Base-by-base conservation (phyloP, 2,797 vertebrate species). In the Huso huso region DNA sequence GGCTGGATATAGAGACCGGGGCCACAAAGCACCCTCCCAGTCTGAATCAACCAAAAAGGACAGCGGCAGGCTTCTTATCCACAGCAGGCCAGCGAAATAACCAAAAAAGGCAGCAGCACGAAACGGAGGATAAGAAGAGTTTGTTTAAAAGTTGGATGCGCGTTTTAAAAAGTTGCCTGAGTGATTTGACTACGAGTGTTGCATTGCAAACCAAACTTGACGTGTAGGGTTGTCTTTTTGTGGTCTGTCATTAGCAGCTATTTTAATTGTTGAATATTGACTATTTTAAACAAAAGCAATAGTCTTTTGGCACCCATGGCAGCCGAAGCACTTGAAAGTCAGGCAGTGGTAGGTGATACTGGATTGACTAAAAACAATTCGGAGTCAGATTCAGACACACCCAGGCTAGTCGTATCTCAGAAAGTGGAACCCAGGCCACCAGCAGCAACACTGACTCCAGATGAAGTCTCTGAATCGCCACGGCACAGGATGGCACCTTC, bases 341-440 rank as follows among this genome's bases (percentile, higher is more conserved):
- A 86, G 65, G 77, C 76, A 12, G 79, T 60, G 67, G 61, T 82
- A 59, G 73, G 69, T 66, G 81, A 84, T 11, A 70, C 74, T 71
- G 78, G 60, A 69, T 50, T 78, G 73, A 84, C 85, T 84, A 86
- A 83, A 77, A 83, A 80, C 66, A 72, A 76, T 50, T 48, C 71
- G 53, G 82, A 79, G 12, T 64, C 69, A 65, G 85, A 83, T 84
- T 64, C 70, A 65, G 85, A 83, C 85, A 84, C 87, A 82, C 83
- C 87, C 84, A 75, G 76, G 72, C 37, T 37, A 37, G 37, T 37
- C 37, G 82, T 72, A 71, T 66, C 9, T 1, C 80, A 73, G 63
- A 74, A 75, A 48, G 67, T 51, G 73, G 77, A 76, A 62, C 68
- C 71, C 74, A 69, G 72, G 49, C 75, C 70, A 2, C 71, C 78